Evolutionary conservation across 2,113 vertebrate genomes (phyloP), one percentile per base, ranked within the genome.

Genomic region (Pachycephala philippinensis): DNA sequence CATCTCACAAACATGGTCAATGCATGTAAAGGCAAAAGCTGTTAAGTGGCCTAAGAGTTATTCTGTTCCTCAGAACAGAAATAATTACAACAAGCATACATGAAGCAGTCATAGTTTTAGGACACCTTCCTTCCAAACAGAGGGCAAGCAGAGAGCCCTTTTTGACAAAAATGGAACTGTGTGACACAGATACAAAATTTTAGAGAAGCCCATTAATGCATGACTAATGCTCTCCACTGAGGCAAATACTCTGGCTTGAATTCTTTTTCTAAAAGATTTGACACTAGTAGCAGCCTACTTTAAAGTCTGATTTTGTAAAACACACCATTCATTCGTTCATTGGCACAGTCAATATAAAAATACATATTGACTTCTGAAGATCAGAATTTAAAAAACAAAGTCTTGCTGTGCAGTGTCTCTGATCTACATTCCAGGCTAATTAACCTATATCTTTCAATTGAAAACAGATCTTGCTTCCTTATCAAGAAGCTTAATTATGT

Each of bases 391-490:
- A 76, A 91, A 95, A 94, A 59, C 9, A 23, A 23, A 11, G 23
- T 49, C 42, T 70, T 85, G 15, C 59, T 50, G 14, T 42, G 49
- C 42, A 40, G 37, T 60, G 40, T 53, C 80, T 84, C 28, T 92
- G 87, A 88, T 76, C 82, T 64, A 93, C 50, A 85, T 83, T 96
- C 44, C 21, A 23, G 2, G 2, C 59, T 80, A 91, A 96, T 96
- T 95, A 96, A 88, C 75, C 90, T 94, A 54, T 50, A 83, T 95
- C 39, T 89, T 92, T 80, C 66, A 84, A 40, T 13, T 86, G 74
- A 90, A 95, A 93, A 8, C 49, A 80, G 54, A 76, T 15, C 76
- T 86, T 79, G 14, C 9, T 59, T 90, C 75, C 63, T 86, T 88
- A 90, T 77, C 70, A 69, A 69, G 94, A 42, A 88, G 45, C 37